Evolutionary conservation across 2,888 invertebrate species (phyloP).

Genomic region (Rhimphoctona megacephalus): DNA sequence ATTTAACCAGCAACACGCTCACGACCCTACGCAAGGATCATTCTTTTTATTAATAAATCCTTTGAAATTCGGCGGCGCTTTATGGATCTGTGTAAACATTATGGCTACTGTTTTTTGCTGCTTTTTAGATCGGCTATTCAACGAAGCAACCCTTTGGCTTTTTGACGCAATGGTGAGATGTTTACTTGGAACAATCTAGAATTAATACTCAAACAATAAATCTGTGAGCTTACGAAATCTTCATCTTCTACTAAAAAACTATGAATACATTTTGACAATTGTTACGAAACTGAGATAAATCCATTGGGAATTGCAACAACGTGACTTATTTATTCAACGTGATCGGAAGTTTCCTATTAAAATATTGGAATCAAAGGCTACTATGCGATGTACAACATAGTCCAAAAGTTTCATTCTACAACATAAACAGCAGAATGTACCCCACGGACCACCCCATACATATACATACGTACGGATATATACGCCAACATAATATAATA

Average conservation of each 20-base stretch:
- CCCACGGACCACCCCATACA: background rate
- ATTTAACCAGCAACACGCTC: slow-evolving; percentile 59
- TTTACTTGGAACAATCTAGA: too few relatives aligned
- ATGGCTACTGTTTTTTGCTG: background rate
- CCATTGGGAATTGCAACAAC: background rate
- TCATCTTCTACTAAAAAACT: background rate
- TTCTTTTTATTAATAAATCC: slow-evolving; percentile 36
- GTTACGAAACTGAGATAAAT: background rate
- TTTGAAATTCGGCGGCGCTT: slow-evolving; percentile 9
- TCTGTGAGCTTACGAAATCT: background rate
- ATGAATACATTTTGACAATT: background rate
- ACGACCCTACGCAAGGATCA: slow-evolving; percentile 20
- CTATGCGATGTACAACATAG: background rate
- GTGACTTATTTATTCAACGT: background rate
- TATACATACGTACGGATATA: background rate
- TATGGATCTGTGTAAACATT: slow-evolving; percentile 12
- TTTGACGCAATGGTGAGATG: too few relatives aligned
- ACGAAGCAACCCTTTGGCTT: too few relatives aligned
- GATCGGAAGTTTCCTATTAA: background rate
- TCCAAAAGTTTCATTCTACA: background rate
- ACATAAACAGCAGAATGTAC: background rate
- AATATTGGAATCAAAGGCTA: background rate
- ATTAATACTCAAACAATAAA: background rate
- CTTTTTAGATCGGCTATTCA: too few relatives aligned
- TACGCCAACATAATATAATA: slow-evolving; percentile 44